Evolutionary conservation across 2,888 invertebrate species (phyloP), one percentile per base, ranked within the genome.

Genomic region (Drosophila colorata): DNA sequence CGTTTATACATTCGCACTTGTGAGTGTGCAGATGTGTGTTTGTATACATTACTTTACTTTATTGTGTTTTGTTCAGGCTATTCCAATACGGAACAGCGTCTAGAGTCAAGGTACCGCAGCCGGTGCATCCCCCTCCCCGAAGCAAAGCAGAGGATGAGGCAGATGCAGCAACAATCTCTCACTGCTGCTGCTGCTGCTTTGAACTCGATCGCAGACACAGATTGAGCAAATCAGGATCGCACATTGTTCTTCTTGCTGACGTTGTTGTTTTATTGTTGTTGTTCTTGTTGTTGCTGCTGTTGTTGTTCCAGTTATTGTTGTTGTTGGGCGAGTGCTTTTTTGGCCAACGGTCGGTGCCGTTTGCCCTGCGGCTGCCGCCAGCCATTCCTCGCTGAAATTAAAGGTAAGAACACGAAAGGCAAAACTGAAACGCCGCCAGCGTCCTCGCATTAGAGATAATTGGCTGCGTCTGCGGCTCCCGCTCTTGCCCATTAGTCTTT

Each of bases 41-140:
- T 40, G 1, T 49, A 49, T 56, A 55, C 51, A 63, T 57, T 65
- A 49, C 40, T 47, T 47, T 60, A 48, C 59, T 63, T 64, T 72
- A 49, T 57, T 65, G 38, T 64, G 72, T 44, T n/a, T n/a, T n/a
- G n/a, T n/a, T n/a, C n/a, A n/a, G n/a, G n/a, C n/a, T n/a, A n/a
- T 57, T 72, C 77, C 80, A 78, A 88, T 75, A 80, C 81, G 84
- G 81, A 88, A 88, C 78, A 77, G 58, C 63, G 65, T 46, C 69
- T 74, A 87, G 68, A 83, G 88, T 84, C 85, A 88, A 88, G 89
- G 88, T 72, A 79, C 52, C 67, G 49, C 55, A 40, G 49, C 13
- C 52, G 48, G 51, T 48, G 70, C 53, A 57, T 1, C 33, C 4
- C 33, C 33, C 28, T 9, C 28, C 28, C 2, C 2, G n/a, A n/a